Base-by-base conservation (phyloP, 2,888 invertebrate species). In the Dicycla oo region DNA sequence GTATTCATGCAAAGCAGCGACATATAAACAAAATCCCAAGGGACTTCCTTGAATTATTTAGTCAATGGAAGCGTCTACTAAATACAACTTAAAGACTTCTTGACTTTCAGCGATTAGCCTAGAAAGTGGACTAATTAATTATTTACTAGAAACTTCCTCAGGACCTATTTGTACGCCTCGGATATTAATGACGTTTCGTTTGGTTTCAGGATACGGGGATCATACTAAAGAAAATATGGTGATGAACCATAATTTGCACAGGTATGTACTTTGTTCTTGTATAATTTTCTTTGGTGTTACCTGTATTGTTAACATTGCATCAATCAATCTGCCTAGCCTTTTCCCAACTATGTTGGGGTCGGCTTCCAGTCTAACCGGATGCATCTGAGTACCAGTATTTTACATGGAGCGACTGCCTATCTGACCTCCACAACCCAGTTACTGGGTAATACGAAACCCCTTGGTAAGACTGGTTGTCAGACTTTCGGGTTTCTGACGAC, bases 181-280 rank as follows among this genome's bases (percentile, higher is more conserved):
- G 45, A 54, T 63, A 68, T 56, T 62, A 64, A 75, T 47, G 18
- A 53, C 69, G 4, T 34, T 74, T 73, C 70, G 34, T 57, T 78
- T 93, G 92, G 89, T 95, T 96, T 49, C 96, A 96, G 96, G 95
- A 87, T 94, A 92, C 89, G 91, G 89, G 81, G 91, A 91, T 73
- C 93, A 94, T 77, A 89, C 91, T 91, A 96, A 96, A 93, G 95
- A 96, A 83, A 96, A 93, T 86, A 95, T 96, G 96, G 95, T 96
- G 89, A 93, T 95, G 93, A 96, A 91, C 89, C 94, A 94, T 86
- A 96, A 96, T 82, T 83, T 96, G 81, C 95, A 96, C 89, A 96
- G 96, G 96, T 96, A 80, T 70, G 92, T 91, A 20, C 2, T 34
- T 20, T 2, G 23, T 34, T 10, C 18, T 26, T 26, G n/a, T n/a